Conservation (phyloP, 1,140 invertebrate genomes). For the Calephelis virginiensis region DNA sequence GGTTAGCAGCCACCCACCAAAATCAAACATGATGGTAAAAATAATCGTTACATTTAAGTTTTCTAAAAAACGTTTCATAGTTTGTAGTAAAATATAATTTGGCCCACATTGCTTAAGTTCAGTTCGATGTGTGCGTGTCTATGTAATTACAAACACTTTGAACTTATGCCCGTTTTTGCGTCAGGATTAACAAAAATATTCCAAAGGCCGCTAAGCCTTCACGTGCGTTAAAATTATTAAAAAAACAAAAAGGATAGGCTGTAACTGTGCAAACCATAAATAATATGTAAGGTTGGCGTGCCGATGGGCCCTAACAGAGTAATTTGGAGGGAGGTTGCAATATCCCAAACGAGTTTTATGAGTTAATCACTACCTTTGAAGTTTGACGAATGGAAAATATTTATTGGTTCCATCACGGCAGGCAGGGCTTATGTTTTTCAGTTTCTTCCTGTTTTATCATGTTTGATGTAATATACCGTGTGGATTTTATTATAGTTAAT, state of each 20-base stretch:
- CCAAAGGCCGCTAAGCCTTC: neutral
- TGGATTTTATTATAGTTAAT: too few relatives aligned
- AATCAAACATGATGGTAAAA: too few relatives aligned
- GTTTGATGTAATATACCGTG: neutral
- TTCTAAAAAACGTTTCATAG: too few relatives aligned
- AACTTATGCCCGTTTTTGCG: neutral
- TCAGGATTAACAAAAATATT: neutral
- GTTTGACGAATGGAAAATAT: slow-evolving; percentile 63
- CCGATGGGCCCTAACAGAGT: slow-evolving; percentile 38
- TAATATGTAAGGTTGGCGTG: slow-evolving; percentile 49
- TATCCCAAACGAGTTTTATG: slow-evolving; percentile 54
- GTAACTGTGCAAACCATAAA: slow-evolving; percentile 32
- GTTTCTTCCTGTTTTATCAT: neutral
- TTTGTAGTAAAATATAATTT: too few relatives aligned
- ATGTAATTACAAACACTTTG: neutral
- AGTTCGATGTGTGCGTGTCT: too few relatives aligned
- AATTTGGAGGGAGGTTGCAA: slow-evolving; percentile 38
- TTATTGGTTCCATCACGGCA: slow-evolving; percentile 62
- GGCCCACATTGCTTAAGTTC: too few relatives aligned
- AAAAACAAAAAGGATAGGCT: slow-evolving; percentile 29
- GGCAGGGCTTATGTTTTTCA: slow-evolving; percentile 4
- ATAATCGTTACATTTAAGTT: too few relatives aligned
- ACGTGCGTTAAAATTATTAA: slow-evolving; percentile 28
- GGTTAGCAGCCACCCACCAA: too few relatives aligned
- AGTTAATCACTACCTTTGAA: slow-evolving; percentile 67